phyloP scores from a whole-genome alignment of 2,888 invertebrate species.

The Epirrhoe tristata region DNA sequence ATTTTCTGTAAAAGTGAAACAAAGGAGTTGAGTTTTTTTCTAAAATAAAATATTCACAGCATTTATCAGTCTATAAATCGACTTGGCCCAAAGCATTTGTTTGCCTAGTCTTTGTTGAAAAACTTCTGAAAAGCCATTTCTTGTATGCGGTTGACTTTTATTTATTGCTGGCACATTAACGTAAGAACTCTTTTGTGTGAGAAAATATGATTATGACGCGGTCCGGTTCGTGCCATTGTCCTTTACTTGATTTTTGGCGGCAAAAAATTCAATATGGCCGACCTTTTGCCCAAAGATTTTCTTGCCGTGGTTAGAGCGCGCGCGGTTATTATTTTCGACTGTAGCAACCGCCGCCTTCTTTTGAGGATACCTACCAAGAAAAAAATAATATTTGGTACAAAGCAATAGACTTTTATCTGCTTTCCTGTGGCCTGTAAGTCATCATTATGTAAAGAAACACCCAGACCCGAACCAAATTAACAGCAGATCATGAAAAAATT shows the following conservation, averaged over 20 bases:
- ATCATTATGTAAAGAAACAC: too few species aligned
- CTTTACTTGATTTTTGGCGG: slow-evolving; percentile 75
- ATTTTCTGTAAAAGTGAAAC: too few species aligned
- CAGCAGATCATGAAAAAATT: too few species aligned
- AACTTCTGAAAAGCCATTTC: slow-evolving; percentile 54
- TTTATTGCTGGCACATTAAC: slow-evolving; percentile 80
- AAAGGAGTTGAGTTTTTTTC: too few species aligned
- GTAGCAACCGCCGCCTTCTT: not conserved
- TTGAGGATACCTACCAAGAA: not conserved
- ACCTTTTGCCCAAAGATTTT: slow-evolving; percentile 54
- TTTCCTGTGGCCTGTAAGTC: too few species aligned
- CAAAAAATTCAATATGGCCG: slow-evolving; percentile 70
- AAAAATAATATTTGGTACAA: too few species aligned
- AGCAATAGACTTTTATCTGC: too few species aligned
- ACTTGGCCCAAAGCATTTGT: slow-evolving; percentile 14
- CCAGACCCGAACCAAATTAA: too few species aligned
- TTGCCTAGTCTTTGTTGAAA: slow-evolving; percentile 37
- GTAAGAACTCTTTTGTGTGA: slow-evolving; percentile 79
- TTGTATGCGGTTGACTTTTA: slow-evolving; percentile 72
- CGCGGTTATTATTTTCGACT: not conserved
- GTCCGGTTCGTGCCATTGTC: slow-evolving; percentile 75
- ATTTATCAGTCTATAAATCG: slow-evolving; percentile 4
- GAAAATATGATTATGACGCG: slow-evolving; percentile 82
- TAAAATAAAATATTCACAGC: not conserved
- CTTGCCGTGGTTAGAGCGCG: not conserved